Base-by-base conservation (phyloP, 92 coral and sea anemone genomes). In the Scolanthus callimorphus region DNA sequence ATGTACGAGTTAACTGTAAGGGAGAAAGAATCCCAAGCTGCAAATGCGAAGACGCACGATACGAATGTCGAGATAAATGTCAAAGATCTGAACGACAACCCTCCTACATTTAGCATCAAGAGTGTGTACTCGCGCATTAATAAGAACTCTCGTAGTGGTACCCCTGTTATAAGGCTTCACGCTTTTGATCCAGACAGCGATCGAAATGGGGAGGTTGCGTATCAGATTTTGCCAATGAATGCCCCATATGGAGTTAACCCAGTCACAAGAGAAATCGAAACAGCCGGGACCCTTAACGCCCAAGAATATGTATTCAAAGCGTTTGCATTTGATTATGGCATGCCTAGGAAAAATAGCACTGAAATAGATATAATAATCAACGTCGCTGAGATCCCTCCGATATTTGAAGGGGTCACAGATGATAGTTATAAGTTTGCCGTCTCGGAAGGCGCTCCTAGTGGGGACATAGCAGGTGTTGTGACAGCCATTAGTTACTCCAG, bases 291-390 rank as follows among this genome's bases (percentile, higher is more conserved):
- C 0, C 78, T 82, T 6, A 67, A 60, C 17, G 73, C 80, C 39
- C 24, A 30, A 0, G 73, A 63, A 39, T 91, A 83, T 57, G 57
- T 71, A 0, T 59, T 80, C 9, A 58, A 77, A 2, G 45, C 76
- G 22, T 31, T 4, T 48, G 67, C 95, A 0, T 91, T 68, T 46
- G 97, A 91, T 52, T 75, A 76, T 31, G 97, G 97, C 1, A 61
- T 71, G 31, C 97, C 97, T 10, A 75, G 87, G 50, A 81, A 70
- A 20, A 69, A 80, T 15, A 87, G 70, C 44, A 37, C 70, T 15
- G 65, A 86, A 0, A 2, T 63, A 25, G 56, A 54, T 11, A 12
- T 91, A 2, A 67, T 26, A 26, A 27, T 91, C 8, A 68, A 69
- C 49, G 82, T 85, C 3, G 91, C 69, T 13, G 62, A 80, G 27